Evolutionary conservation across 37 sponge, comb jelly and placozoan genomes (phyloP), one percentile per base, ranked within the genome.

Genomic region (Petrosia ficiformis): DNA sequence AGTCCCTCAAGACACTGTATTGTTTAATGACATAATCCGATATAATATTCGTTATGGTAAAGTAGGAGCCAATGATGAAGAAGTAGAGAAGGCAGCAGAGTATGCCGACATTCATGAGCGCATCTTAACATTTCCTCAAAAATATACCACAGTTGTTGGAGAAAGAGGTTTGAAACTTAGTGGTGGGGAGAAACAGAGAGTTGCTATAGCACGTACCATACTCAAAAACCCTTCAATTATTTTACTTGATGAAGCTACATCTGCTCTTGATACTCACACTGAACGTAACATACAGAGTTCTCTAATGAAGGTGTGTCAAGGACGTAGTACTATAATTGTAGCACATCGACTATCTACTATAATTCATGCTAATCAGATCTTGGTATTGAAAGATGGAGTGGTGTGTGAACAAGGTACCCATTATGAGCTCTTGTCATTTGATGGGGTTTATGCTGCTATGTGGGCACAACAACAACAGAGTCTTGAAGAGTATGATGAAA

Each of bases 121-220:
- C 0, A 86, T 99, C 37, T 36, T 91, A 29, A 67, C 77, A 10
- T 93, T 99, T 70, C 94, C 99, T 10, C 80, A 71, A 32, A 72
- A 87, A 61, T 99, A 99, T 71, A 68, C 71, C 41, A 99, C 99
- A 14, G 76, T 86, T 41, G 99, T 99, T 3, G 99, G 99, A 2
- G 99, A 99, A 87, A 74, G 99, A 38, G 99, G 99, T 11, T 74
- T 99, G 56, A 99, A 96, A 68, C 84, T 99, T 68, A 96, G 97
- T 35, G 99, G 99, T 2, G 99, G 99, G 39, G 99, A 99, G 82
- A 99, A 99, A 72, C 99, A 99, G 79, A 33, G 99, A 28, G 99
- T 97, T 4, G 96, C 96, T 40, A 99, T 99, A 67, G 99, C 99
- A 3, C 48, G 99, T 29, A 99, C 99, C 1, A 90, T 99, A 40